phyloP scores from a whole-genome alignment of 2,797 vertebrate species.

The Gallinago nigripennis region DNA sequence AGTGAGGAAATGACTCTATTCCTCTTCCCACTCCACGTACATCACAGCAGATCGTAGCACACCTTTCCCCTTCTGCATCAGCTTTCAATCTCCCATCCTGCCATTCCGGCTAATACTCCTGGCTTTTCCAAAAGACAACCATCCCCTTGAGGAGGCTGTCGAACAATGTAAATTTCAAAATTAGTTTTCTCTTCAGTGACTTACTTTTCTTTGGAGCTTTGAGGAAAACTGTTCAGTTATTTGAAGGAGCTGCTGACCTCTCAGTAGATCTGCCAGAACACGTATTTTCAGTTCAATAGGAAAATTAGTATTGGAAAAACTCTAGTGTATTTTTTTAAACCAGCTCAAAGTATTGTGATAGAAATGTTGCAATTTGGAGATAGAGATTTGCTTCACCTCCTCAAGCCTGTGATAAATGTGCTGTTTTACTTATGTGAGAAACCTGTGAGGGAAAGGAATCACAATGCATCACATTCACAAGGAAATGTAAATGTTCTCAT shows the following conservation, averaged over 20 bases:
- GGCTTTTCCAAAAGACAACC: neutral
- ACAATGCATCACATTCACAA: neutral
- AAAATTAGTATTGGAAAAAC: neutral
- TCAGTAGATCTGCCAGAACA: neutral
- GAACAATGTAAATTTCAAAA: neutral
- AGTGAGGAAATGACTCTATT: fast-evolving
- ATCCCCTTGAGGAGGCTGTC: neutral
- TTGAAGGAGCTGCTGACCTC: neutral
- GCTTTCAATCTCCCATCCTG: neutral
- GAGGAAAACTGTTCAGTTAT: neutral
- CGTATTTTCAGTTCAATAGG: neutral
- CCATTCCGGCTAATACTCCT: neutral
- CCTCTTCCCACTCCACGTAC: neutral
- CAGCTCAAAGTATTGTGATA: neutral
- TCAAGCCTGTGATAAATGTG: neutral
- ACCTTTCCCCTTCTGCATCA: neutral
- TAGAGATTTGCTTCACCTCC: neutral
- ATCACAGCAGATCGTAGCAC: fast-evolving
- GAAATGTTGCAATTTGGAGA: neutral
- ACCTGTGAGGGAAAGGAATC: neutral
- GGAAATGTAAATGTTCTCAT: neutral
- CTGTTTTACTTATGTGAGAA: neutral
- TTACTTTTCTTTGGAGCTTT: neutral
- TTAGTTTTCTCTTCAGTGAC: neutral
- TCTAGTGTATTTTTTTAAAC: neutral